Percentiles rank a stretch among this genome's conserved stretches.
phyloP scores from a whole-genome alignment of 2,888 invertebrate species.

The Catonia carolina region DNA sequence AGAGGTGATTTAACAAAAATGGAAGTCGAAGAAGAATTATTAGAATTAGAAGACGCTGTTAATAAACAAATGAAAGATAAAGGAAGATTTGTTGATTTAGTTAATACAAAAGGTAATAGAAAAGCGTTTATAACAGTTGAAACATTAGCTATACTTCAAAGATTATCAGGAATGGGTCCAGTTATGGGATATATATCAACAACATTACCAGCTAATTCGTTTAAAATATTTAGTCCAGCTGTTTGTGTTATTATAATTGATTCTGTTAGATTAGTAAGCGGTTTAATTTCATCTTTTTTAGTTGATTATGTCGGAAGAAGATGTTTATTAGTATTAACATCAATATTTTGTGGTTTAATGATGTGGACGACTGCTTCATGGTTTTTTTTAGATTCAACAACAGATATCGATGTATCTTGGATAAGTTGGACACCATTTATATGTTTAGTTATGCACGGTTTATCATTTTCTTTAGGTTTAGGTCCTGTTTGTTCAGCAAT shows the following conservation, averaged over 20 bases:
- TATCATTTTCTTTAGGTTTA: conserved; percentile 53
- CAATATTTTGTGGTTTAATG: conserved; percentile 1
- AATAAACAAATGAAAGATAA: conserved; percentile 1
- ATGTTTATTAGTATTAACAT: background rate
- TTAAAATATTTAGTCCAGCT: conserved; percentile 23
- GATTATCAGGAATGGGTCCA: conserved; percentile 34
- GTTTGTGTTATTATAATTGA: conserved; percentile 33
- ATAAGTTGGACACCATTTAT: conserved; percentile 39
- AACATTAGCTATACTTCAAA: conserved; percentile 28
- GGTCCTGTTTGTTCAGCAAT: conserved; percentile 56
- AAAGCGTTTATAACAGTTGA: conserved; percentile 31
- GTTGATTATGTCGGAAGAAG: conserved; percentile 30
- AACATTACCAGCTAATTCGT: conserved; percentile 29
- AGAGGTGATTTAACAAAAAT: background rate
- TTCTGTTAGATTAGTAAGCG: conserved; percentile 27
- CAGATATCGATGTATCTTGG: conserved; percentile 23
- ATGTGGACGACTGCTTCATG: conserved; percentile 23
- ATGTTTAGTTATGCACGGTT: conserved; percentile 52
- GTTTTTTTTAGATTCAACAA: conserved; percentile 27
- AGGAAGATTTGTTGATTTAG: conserved; percentile 26
- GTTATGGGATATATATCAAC: conserved; percentile 32
- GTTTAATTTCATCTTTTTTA: conserved; percentile 26
- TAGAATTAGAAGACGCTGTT: background rate
- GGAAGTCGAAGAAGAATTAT: background rate
- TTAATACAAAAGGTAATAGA: conserved; percentile 29